Evolutionary conservation across 2,888 invertebrate genomes (phyloP).

Genomic region (Argyra leucocephala): DNA sequence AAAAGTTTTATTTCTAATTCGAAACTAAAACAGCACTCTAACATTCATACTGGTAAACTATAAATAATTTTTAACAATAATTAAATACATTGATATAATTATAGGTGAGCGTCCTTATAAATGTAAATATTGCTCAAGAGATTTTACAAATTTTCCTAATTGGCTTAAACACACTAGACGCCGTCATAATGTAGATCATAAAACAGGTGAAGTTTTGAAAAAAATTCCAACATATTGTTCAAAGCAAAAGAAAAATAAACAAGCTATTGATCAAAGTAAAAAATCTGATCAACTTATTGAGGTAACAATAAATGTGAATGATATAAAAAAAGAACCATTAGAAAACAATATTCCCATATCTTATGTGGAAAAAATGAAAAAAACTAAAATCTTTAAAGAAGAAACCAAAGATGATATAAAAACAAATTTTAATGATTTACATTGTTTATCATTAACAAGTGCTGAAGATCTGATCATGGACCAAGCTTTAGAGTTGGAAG

Average conservation of each 20-base stretch:
- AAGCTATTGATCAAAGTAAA: conserved; percentile 26
- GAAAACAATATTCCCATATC: not conserved
- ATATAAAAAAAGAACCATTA: conserved; percentile 17
- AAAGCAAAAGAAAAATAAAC: conserved; percentile 20
- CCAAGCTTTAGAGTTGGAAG: conserved; percentile 42
- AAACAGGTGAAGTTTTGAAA: conserved; percentile 41
- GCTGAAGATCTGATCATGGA: conserved; percentile 42
- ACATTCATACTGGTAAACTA: conserved; percentile 47
- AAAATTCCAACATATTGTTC: conserved; percentile 42
- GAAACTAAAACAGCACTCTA: conserved; percentile 51
- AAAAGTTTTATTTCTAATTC: conserved; percentile 52
- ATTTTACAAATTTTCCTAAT: conserved; percentile 52
- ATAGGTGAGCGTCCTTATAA: conserved; percentile 46
- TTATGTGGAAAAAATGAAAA: conserved; percentile 29
- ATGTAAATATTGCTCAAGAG: conserved; percentile 51
- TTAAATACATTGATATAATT: not conserved
- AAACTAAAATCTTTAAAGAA: conserved; percentile 17
- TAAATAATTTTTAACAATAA: not conserved
- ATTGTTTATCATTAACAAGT: conserved; percentile 38
- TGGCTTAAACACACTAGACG: conserved; percentile 52
- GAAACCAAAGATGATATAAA: conserved; percentile 21
- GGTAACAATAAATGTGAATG: not conserved
- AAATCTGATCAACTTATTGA: not conserved
- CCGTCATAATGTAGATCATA: conserved; percentile 47
- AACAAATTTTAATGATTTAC: conserved; percentile 33